Conservation (phyloP, 1,140 invertebrate species). For the Apis florea region DNA sequence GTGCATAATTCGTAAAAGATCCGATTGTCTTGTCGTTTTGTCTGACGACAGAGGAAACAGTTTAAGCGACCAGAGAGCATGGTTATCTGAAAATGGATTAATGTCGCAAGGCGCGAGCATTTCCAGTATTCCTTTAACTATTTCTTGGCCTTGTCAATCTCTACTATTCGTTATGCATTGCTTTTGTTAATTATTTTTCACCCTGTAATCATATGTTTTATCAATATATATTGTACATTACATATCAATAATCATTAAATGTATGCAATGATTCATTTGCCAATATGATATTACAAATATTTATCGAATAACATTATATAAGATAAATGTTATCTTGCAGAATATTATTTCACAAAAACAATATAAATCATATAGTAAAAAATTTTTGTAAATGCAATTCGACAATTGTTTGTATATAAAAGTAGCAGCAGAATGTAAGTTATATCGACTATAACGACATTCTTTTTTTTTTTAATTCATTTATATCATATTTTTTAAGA, state of each 20-base stretch:
- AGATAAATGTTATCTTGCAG: background rate
- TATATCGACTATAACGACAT: too few relatives aligned
- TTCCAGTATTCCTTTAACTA: background rate
- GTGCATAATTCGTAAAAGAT: background rate
- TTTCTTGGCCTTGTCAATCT: background rate
- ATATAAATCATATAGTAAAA: too few relatives aligned
- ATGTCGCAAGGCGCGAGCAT: constrained; percentile 7
- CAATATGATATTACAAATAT: background rate
- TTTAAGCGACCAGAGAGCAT: constrained; percentile 6
- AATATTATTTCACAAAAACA: too few relatives aligned
- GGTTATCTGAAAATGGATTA: constrained; percentile 38
- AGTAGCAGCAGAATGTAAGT: too few relatives aligned
- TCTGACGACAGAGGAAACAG: background rate
- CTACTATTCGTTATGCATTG: background rate
- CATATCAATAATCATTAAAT: too few relatives aligned
- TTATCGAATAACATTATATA: background rate
- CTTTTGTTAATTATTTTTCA: background rate
- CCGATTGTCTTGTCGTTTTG: background rate
- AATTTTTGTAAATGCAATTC: too few relatives aligned
- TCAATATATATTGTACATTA: background rate
- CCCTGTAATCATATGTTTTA: background rate
- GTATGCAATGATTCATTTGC: background rate
- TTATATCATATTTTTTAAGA: too few relatives aligned
- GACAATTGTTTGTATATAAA: too few relatives aligned
- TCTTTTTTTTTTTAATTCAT: too few relatives aligned